Evolutionary conservation across 2,888 invertebrate species (phyloP).

Genomic region (Drosophila leonis): DNA sequence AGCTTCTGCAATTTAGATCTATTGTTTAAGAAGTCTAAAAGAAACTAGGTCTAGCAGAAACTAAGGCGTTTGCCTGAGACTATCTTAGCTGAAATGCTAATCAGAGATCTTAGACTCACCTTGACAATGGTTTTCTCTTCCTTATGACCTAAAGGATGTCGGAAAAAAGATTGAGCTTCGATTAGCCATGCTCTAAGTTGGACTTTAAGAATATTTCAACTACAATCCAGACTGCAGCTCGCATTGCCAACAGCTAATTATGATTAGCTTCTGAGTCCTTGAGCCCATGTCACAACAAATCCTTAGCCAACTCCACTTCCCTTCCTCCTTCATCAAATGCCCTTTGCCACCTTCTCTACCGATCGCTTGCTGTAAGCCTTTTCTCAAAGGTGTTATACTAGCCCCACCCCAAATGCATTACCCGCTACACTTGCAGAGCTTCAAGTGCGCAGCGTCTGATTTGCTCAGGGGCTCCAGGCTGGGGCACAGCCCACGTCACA

Average conservation of each 20-base stretch:
- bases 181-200: too few relatives aligned
- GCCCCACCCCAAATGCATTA: conserved; percentile 72
- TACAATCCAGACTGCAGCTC: too few relatives aligned
- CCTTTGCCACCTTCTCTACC: background rate
- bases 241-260: too few relatives aligned
- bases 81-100: background rate
- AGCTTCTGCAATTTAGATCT: background rate
- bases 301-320: background rate
- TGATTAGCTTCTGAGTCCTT: background rate
- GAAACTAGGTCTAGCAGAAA: too few relatives aligned
- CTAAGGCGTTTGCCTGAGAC: background rate
- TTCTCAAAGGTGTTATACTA: conserved; percentile 60
- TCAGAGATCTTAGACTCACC: too few relatives aligned
- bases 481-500: conserved; percentile 65
- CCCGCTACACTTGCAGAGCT: conserved; percentile 66
- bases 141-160: too few relatives aligned
- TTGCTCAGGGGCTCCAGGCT: conserved; percentile 4
- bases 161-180: too few relatives aligned
- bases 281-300: background rate
- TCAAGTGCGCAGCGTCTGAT: conserved; percentile 7
- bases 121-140: background rate
- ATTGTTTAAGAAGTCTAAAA: background rate
- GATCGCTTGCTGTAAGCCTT: conserved; percentile 14
- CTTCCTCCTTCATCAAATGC: background rate
- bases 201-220: background rate